These are phyloP conservation scores for Trididemnum clinides DNA, from an alignment of 23 tunicate species.

Conservation along the genomic window DNA sequence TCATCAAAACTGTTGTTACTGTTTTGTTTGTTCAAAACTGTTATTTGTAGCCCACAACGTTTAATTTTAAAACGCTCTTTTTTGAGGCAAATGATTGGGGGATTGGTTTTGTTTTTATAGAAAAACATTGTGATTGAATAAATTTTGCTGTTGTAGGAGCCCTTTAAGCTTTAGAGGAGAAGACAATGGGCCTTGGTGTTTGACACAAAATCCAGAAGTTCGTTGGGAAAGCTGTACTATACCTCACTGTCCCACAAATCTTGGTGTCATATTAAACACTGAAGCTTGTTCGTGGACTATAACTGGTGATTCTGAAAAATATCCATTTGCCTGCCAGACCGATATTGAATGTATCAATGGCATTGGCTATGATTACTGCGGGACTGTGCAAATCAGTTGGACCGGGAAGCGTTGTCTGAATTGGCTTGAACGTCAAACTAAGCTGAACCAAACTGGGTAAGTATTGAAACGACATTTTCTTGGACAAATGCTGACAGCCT, in stretches of 20 bases:
- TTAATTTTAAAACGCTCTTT: too few relatives aligned
- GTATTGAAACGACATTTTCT: too few relatives aligned
- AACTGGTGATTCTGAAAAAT: slow-evolving; percentile 39
- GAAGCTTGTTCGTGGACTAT: slow-evolving; percentile 43
- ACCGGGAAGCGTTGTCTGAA: slow-evolving; percentile 64
- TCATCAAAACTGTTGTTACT: too few relatives aligned
- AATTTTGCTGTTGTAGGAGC: slow-evolving; percentile 42
- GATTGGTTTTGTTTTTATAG: too few relatives aligned
- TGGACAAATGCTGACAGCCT: too few relatives aligned
- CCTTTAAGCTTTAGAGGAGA: slow-evolving; percentile 50
- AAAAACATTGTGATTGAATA: too few relatives aligned
- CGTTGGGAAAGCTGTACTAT: slow-evolving; percentile 53
- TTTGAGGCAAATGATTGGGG: too few relatives aligned
- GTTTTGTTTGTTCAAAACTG: too few relatives aligned
- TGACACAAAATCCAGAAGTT: slow-evolving; percentile 21
- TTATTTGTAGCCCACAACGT: too few relatives aligned
- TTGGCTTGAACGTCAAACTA: slow-evolving; percentile 39
- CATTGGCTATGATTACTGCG: slow-evolving; percentile 59
- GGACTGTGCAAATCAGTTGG: slow-evolving; percentile 52
- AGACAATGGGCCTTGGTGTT: slow-evolving; percentile 57
- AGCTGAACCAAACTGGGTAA: slow-evolving; percentile 4
- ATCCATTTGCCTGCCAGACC: slow-evolving; percentile 56
- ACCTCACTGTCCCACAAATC: slow-evolving; percentile 39
- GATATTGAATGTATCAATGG: slow-evolving; percentile 57
- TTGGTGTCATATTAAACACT: slow-evolving; percentile 31